Base-by-base conservation (phyloP, 2,888 invertebrate genomes). In the Drosophila diplacantha region DNA sequence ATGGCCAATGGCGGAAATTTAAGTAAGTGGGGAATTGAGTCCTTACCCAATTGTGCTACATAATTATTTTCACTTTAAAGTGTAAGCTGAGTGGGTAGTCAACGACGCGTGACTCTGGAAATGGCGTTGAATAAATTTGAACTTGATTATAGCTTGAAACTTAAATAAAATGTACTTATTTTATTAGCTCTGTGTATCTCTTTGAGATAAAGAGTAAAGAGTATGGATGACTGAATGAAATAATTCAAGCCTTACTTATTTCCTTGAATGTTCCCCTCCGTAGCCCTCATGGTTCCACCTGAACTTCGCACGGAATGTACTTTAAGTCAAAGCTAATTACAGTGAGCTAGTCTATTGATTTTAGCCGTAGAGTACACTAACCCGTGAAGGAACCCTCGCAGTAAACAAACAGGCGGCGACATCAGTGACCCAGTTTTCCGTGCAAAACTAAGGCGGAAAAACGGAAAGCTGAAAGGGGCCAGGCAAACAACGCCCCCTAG, bases 401-500 rank as follows among this genome's bases (percentile, higher is more conserved):
- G 46, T 59, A 47, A 53, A 37, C 53, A 62, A 67, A 63, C 72
- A 71, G 38, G 37, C 31, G 44, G 24, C 57, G 37, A 57, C 58
- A 61, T 64, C 73, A 66, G 74, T 83, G 80, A 81, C 80, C 80
- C 63, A 83, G 70, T 78, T 81, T 69, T 59, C 47, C 49, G 35
- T 34, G 57, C 57, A 44, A 31, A 56, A 44, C 56, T n/a, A 18
- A 51, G 41, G 32, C 18, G 35, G 51, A 62, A 61, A 47, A 46
- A 22, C 20, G 51, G 50, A 29, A 49, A 18, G 26, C 41, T 39
- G 34, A 68, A 55, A 39, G 44, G 53, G 60, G 65, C 49, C 63
- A 68, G 54, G 65, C 74, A 74, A 78, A 74, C 74, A 81, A 75
- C 74, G 75, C 75, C 78, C 72, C 67, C 75, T 68, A 71, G 71